Conservation (phyloP, 2,797 vertebrate species). For the Aulostomus chinensis region DNA sequence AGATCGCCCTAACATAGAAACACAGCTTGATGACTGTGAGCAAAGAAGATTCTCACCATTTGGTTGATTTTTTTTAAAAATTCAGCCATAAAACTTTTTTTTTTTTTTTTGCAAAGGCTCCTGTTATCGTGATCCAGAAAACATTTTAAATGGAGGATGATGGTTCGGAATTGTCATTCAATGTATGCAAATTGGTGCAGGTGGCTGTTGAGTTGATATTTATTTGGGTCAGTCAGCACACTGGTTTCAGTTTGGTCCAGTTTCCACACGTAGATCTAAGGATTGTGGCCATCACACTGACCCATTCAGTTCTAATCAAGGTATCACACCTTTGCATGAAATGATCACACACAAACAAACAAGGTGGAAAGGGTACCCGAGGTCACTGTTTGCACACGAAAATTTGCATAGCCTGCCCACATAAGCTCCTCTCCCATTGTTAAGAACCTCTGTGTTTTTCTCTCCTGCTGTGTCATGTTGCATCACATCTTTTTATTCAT, state of each 20-base stretch:
- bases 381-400: no score
- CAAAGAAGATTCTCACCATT: slow-evolving; percentile 35
- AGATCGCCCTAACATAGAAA: slow-evolving; percentile 57
- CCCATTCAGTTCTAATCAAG: slow-evolving; percentile 44
- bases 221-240: slow-evolving; percentile 26
- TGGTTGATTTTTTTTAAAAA: slow-evolving; percentile 40
- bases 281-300: slow-evolving; percentile 41
- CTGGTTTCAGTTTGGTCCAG: slow-evolving; percentile 22
- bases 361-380: no score
- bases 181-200: slow-evolving; percentile 34
- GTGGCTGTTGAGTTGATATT: slow-evolving; percentile 44
- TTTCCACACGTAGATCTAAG: slow-evolving; percentile 50
- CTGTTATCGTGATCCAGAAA: slow-evolving; percentile 40
- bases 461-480: no score
- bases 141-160: slow-evolving; percentile 27
- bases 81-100: slow-evolving; percentile 18
- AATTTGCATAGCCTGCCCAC: no score
- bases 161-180: slow-evolving; percentile 33
- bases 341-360: background rate
- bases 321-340: no score
- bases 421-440: no score
- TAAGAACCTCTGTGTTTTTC: no score
- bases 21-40: slow-evolving; percentile 36
- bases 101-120: slow-evolving; percentile 14
- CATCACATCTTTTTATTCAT: no score